phyloP scores from a whole-genome alignment of 2,797 vertebrate species.

The Arctocebus calabarensis region DNA sequence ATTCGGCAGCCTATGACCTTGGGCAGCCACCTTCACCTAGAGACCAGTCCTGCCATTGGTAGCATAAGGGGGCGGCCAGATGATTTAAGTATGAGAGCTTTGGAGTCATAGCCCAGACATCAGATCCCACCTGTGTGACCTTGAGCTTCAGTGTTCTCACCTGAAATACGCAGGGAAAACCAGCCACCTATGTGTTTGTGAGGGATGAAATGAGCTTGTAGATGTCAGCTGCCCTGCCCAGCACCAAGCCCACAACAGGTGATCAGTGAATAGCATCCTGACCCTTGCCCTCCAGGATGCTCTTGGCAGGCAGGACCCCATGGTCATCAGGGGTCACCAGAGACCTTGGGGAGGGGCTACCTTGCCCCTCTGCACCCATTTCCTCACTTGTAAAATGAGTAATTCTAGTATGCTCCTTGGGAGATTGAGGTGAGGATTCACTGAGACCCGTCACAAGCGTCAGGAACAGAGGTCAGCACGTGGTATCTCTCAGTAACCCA shows the following conservation, averaged over 20 bases:
- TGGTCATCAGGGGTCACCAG: background rate
- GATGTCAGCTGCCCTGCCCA: background rate
- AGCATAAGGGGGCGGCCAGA: background rate
- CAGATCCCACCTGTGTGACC: background rate
- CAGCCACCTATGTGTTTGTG: background rate
- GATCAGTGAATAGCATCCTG: background rate
- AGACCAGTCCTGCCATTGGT: background rate
- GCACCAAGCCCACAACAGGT: background rate
- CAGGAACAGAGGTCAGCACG: accelerated
- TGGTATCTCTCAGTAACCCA: accelerated
- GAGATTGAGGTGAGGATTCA: background rate
- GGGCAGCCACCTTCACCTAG: background rate
- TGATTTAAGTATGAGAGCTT: background rate
- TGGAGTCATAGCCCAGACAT: background rate
- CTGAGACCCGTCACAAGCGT: accelerated
- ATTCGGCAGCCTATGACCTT: no score
- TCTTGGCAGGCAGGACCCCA: background rate
- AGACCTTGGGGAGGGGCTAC: background rate
- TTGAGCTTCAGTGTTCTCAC: background rate
- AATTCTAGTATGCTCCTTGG: accelerated
- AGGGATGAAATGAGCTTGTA: no score
- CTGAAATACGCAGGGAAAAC: background rate
- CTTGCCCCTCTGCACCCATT: background rate
- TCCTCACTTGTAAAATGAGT: background rate
- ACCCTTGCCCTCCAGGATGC: background rate